Evolutionary conservation across 2,797 vertebrate species (phyloP).

Genomic region (Pitangus sulphuratus): DNA sequence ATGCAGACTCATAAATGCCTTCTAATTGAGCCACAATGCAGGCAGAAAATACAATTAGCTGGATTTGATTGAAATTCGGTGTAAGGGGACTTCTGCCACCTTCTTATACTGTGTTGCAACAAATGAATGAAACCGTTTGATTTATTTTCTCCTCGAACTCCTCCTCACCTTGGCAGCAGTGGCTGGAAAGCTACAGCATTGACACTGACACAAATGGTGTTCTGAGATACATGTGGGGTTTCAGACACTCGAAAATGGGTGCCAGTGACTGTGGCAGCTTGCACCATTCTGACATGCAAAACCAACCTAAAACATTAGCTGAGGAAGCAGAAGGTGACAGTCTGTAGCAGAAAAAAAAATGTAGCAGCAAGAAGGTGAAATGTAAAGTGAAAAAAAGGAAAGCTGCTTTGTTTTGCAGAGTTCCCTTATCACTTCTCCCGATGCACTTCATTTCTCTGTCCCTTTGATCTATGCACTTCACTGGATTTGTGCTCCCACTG

Average conservation of each 20-base stretch:
- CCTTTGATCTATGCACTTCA: neutral
- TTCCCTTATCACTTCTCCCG: neutral
- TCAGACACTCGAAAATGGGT: neutral
- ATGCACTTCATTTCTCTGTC: neutral
- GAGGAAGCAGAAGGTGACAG: conserved; percentile 50
- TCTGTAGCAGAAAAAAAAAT: conserved; percentile 22
- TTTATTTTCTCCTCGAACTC: conserved; percentile 27
- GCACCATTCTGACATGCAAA: conserved; percentile 32
- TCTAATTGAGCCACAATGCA: conserved; percentile 40
- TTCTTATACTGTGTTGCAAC: neutral
- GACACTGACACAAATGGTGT: neutral
- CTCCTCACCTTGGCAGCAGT: neutral
- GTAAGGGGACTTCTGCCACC: neutral
- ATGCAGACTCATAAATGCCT: conserved; percentile 38
- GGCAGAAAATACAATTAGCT: conserved; percentile 16
- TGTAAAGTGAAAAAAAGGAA: conserved; percentile 30
- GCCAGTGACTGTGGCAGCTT: conserved; percentile 3
- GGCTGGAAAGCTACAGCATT: neutral
- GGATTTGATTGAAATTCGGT: conserved; percentile 3
- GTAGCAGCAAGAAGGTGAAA: conserved; percentile 42
- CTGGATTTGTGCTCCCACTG: neutral
- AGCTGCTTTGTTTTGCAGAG: neutral
- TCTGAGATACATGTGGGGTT: neutral
- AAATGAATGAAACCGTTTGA: neutral
- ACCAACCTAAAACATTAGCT: conserved; percentile 14